Conservation (phyloP, 1,140 invertebrate species). For the Sinonovacula constricta region DNA sequence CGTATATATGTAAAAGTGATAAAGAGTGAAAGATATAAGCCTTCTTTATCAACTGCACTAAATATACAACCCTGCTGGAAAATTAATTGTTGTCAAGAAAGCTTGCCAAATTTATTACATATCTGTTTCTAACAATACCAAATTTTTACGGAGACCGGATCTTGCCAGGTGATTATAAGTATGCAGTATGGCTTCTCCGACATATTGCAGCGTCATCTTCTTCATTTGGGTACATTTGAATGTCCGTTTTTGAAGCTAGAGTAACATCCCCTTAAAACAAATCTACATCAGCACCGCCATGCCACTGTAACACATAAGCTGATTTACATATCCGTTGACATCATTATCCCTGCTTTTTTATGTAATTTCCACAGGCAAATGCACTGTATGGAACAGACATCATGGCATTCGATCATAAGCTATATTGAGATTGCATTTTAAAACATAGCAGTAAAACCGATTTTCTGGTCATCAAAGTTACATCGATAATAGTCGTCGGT, state of each 20-base stretch:
- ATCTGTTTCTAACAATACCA: conserved; percentile 16
- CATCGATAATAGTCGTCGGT: too few relatives aligned
- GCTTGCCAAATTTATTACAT: conserved; percentile 8
- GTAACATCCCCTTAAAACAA: conserved; percentile 18
- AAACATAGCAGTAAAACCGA: too few relatives aligned
- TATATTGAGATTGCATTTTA: too few relatives aligned
- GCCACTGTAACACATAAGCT: conserved; percentile 41
- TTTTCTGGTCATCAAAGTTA: too few relatives aligned
- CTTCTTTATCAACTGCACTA: too few relatives aligned
- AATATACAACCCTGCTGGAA: too few relatives aligned
- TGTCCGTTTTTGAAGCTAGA: conserved; percentile 17
- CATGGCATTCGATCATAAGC: background rate
- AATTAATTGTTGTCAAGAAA: too few relatives aligned
- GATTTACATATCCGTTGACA: conserved; percentile 44
- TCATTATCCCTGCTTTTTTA: conserved; percentile 37
- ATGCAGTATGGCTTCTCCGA: conserved; percentile 31
- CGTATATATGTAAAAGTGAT: too few relatives aligned
- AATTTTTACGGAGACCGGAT: background rate
- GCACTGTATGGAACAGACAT: conserved; percentile 22
- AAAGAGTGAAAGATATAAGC: too few relatives aligned
- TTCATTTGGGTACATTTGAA: conserved; percentile 25
- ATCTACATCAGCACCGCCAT: conserved; percentile 27
- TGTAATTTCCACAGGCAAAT: conserved; percentile 3
- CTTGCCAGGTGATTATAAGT: conserved; percentile 36
- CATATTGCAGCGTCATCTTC: conserved; percentile 18